phyloP scores from a whole-genome alignment of 2,113 vertebrate genomes.

The Poeciliopsis turrubarensis region DNA sequence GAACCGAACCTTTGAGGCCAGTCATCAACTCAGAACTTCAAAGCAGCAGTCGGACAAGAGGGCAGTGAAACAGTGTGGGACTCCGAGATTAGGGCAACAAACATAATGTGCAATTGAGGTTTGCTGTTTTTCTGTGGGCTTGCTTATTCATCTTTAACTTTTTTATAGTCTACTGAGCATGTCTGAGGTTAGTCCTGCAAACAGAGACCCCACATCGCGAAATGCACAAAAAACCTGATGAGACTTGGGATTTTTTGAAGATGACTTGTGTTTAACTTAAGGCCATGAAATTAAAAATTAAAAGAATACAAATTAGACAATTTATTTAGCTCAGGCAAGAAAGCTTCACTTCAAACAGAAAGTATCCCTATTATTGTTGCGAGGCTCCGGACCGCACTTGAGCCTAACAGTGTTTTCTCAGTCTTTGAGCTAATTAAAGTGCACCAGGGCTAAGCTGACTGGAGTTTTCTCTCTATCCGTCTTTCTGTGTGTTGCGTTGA shows the following conservation, averaged over 20 bases:
- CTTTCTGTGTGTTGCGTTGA: slow-evolving; percentile 54
- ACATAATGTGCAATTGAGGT: slow-evolving; percentile 75
- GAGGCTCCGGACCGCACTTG: slow-evolving; percentile 21
- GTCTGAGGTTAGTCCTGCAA: slow-evolving; percentile 35
- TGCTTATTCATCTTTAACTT: slow-evolving; percentile 63
- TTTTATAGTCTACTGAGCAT: slow-evolving; percentile 53
- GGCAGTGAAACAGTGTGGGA: slow-evolving; percentile 41
- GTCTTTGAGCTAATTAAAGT: slow-evolving; percentile 38
- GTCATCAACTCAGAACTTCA: slow-evolving; percentile 64
- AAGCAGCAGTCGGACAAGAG: slow-evolving; percentile 49
- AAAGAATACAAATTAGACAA: slow-evolving; percentile 3
- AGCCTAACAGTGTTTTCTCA: slow-evolving; percentile 18
- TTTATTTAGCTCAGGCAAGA: slow-evolving; percentile 18
- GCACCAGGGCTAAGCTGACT: slow-evolving; percentile 23
- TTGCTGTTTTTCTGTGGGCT: slow-evolving; percentile 66
- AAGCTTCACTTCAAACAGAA: slow-evolving; percentile 27
- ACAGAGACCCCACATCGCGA: slow-evolving; percentile 32
- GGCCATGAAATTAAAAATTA: not conserved
- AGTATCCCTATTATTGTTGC: not conserved
- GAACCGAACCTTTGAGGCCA: slow-evolving; percentile 43
- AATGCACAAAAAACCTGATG: slow-evolving; percentile 19
- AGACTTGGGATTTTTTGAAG: slow-evolving; percentile 15
- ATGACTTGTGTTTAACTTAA: slow-evolving; percentile 17
- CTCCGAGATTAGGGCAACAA: slow-evolving; percentile 56
- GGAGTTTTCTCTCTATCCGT: slow-evolving; percentile 47